Percentiles rank a stretch among this genome's conserved stretches.
These are phyloP conservation scores for Toxostoma redivivum DNA, from an alignment of 2,113 vertebrate species.

Conservation along the genomic window DNA sequence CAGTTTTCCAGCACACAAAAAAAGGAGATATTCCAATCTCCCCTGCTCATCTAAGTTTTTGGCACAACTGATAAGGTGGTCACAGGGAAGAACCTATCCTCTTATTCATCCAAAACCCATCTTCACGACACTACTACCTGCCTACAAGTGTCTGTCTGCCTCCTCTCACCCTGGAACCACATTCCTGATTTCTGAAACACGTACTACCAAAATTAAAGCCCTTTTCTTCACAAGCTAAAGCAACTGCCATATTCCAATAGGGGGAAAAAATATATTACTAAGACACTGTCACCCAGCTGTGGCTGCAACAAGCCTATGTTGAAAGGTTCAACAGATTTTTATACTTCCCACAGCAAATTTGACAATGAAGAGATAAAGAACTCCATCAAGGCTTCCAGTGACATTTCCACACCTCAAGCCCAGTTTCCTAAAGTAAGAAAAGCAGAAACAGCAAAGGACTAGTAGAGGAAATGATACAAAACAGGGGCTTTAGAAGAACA, in stretches of 20 bases:
- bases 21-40: background rate
- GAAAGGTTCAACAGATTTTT: background rate
- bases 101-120: background rate
- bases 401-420: background rate
- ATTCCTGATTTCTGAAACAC: background rate
- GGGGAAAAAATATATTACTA: fast-evolving
- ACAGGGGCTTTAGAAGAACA: background rate
- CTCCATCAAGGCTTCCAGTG: background rate
- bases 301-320: fast-evolving
- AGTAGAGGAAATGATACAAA: background rate
- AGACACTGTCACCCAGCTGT: background rate
- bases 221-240: background rate
- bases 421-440: background rate
- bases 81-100: background rate
- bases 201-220: background rate
- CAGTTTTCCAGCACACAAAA: background rate
- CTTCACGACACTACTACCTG: background rate
- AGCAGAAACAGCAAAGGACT: background rate
- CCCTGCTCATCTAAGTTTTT: background rate
- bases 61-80: background rate
- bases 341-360: background rate
- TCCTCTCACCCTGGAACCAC: background rate
- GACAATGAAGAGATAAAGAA: background rate
- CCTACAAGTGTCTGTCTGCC: background rate
- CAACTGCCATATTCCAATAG: background rate